Percentiles rank a stretch among this genome's conserved stretches.
These are phyloP conservation scores for Pyrgilauda ruficollis DNA, from an alignment of 2,113 vertebrate species.

Conservation along the genomic window DNA sequence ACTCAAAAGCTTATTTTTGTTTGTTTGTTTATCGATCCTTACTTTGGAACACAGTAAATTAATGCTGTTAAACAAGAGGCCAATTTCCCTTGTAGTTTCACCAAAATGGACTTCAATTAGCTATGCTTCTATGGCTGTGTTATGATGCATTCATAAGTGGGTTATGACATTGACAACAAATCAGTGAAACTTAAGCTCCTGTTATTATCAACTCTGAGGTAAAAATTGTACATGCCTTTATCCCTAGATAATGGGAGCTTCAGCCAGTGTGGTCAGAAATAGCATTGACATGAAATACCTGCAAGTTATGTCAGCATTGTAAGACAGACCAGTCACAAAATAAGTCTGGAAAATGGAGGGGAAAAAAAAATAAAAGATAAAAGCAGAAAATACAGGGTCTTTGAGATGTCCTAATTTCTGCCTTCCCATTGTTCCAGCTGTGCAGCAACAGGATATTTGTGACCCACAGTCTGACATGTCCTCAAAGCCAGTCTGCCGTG, in stretches of 20 bases:
- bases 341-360: background rate
- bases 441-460: background rate
- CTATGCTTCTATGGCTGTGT: background rate
- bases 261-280: background rate
- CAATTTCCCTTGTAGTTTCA: slow-evolving; percentile 29
- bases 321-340: background rate
- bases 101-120: slow-evolving; percentile 30
- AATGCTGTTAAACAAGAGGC: slow-evolving; percentile 20
- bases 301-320: background rate
- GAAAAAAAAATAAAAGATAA: rapidly evolving
- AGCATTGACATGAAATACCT: background rate
- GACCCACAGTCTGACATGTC: background rate
- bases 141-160: slow-evolving; percentile 6
- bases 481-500: background rate
- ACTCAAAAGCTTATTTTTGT: slow-evolving; percentile 22
- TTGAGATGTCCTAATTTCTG: background rate
- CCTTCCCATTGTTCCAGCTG: background rate
- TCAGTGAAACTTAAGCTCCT: slow-evolving; percentile 14
- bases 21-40: slow-evolving; percentile 52
- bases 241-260: background rate
- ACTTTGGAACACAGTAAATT: slow-evolving; percentile 38
- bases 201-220: background rate
- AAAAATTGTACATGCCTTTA: background rate
- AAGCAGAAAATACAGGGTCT: background rate
- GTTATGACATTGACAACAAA: slow-evolving; percentile 16